Evolutionary conservation across 2,113 vertebrate species (phyloP).

Genomic region (Galbula dea): DNA sequence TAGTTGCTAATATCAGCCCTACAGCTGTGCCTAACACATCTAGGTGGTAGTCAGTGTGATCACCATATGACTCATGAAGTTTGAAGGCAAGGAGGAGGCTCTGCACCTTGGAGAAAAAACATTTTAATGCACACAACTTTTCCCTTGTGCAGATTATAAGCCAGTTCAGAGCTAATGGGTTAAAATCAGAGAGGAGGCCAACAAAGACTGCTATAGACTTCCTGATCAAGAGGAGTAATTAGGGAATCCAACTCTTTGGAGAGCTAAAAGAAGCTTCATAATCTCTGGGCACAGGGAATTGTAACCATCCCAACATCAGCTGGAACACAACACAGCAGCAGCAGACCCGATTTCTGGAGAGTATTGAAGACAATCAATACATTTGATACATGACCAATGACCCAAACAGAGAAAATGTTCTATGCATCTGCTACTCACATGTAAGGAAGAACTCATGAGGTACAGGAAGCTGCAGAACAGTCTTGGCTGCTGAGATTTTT

Average conservation of each 20-base stretch:
- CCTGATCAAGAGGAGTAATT: not conserved
- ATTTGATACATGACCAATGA: not conserved
- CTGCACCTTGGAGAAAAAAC: not conserved
- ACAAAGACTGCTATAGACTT: not conserved
- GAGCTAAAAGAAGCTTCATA: not conserved
- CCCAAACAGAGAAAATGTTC: not conserved
- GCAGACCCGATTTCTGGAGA: not conserved
- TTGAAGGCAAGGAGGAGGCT: not conserved
- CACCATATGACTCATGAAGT: not conserved
- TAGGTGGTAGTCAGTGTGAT: not conserved
- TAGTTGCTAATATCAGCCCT: not conserved
- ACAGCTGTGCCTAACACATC: not conserved
- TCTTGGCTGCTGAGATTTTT: not conserved
- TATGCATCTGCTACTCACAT: not conserved
- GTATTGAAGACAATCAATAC: not conserved
- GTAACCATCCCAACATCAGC: not conserved
- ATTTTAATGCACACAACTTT: not conserved
- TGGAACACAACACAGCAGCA: not conserved
- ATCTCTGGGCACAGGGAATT: not conserved
- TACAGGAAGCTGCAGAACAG: not conserved
- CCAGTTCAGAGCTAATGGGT: not conserved
- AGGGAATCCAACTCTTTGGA: not conserved
- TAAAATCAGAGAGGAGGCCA: not conserved
- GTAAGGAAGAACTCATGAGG: not conserved
- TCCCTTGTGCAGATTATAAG: not conserved